Conservation (phyloP, 30 jellyfish, hydroid and myxozoan species). For the Hydractinia echinata region DNA sequence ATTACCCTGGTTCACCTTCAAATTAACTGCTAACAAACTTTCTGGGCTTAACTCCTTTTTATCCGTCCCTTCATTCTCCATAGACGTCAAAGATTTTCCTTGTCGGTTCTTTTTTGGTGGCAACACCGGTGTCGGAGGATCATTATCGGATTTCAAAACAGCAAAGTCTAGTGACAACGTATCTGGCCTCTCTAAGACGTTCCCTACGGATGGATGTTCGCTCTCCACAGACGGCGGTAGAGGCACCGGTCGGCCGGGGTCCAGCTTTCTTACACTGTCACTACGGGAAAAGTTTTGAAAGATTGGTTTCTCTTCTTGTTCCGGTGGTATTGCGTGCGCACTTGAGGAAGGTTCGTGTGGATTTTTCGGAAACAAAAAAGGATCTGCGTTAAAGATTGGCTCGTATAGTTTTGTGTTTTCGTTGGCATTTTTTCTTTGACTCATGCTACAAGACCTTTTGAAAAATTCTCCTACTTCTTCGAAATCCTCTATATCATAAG, state of each 20-base stretch:
- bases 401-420: not conserved
- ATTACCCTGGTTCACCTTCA: not conserved
- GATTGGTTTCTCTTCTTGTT: not conserved
- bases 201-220: slow-evolving; percentile 7
- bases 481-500: slow-evolving; percentile 9
- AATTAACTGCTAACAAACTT: not conserved
- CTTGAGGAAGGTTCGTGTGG: slow-evolving; percentile 37
- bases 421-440: too few relatives aligned
- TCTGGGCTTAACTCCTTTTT: not conserved
- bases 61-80: slow-evolving; percentile 1
- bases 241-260: slow-evolving; percentile 55
- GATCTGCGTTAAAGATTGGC: slow-evolving; percentile 17
- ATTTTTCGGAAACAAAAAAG: slow-evolving; percentile 48
- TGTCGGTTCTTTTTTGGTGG: slow-evolving; percentile 38
- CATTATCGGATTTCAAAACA: not conserved
- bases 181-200: not conserved
- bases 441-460: not conserved
- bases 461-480: slow-evolving; percentile 4
- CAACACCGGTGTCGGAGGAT: slow-evolving; percentile 46
- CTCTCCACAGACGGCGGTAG: slow-evolving; percentile 50
- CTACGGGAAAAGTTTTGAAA: not conserved
- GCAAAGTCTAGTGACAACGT: not conserved
- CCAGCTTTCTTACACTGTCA: slow-evolving; percentile 12
- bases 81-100: not conserved
- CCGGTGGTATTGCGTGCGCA: slow-evolving; percentile 30